Conservation (phyloP, 2,888 invertebrate species). For the Pyrrhosoma nymphula region DNA sequence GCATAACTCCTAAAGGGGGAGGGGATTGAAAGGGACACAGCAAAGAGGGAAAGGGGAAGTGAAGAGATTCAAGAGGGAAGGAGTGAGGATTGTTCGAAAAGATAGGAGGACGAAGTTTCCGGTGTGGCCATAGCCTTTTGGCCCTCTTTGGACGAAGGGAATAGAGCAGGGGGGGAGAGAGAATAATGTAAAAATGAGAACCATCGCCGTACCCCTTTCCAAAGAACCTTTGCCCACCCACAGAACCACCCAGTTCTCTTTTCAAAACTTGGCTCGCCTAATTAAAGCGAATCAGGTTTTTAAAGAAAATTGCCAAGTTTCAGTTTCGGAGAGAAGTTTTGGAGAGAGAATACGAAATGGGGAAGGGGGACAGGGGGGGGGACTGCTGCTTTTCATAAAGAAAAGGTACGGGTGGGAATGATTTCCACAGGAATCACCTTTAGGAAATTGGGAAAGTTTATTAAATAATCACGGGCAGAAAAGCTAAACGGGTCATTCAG, state of each 20-base stretch:
- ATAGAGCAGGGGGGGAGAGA: not conserved
- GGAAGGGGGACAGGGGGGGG: not conserved
- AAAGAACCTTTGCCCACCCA: not conserved
- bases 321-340: slow-evolving; percentile 1
- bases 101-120: not conserved
- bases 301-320: slow-evolving; percentile 36
- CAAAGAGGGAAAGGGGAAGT: not conserved
- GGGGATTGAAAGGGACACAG: no score
- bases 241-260: not conserved
- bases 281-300: slow-evolving; percentile 31
- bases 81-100: slow-evolving; percentile 16
- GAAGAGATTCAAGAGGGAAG: not conserved
- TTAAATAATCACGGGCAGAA: slow-evolving; percentile 43
- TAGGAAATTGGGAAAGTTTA: slow-evolving; percentile 47
- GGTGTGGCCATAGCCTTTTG: slow-evolving; percentile 15
- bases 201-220: not conserved
- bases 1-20: no score
- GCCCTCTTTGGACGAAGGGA: not conserved
- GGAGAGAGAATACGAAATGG: not conserved
- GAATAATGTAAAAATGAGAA: not conserved
- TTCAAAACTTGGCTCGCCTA: slow-evolving; percentile 39
- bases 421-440: slow-evolving; percentile 33
- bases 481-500: slow-evolving; percentile 21
- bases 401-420: slow-evolving; percentile 17
- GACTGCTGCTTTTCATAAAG: not conserved